Evolutionary conservation across 2,113 vertebrate genomes (phyloP).

Genomic region (Hyla sarda): DNA sequence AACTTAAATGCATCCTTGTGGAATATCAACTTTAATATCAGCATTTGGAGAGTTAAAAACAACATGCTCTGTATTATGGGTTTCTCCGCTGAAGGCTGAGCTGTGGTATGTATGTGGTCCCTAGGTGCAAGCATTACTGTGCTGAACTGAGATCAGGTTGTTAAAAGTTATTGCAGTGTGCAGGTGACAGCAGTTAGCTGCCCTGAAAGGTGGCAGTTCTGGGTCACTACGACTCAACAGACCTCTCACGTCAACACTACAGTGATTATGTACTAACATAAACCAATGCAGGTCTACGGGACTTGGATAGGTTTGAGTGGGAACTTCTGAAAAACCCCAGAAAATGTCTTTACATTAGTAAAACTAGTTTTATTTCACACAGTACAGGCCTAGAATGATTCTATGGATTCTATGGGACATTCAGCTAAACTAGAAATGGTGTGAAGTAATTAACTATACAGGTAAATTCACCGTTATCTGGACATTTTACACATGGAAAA

Average conservation of each 20-base stretch:
- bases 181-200: conserved; percentile 93
- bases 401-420: too few species aligned
- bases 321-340: too few species aligned
- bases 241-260: conserved; percentile 67
- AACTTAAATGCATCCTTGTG: conserved; percentile 61
- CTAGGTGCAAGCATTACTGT: conserved; percentile 31
- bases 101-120: not conserved
- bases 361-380: too few species aligned
- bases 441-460: too few species aligned
- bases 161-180: conserved; percentile 72
- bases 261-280: conserved; percentile 65
- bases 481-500: too few species aligned
- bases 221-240: conserved; percentile 79
- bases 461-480: too few species aligned
- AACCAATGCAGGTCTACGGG: conserved; percentile 42
- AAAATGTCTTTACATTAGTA: too few species aligned
- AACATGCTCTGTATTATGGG: not conserved
- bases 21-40: conserved; percentile 15
- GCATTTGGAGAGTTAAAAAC: not conserved
- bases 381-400: too few species aligned
- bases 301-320: not conserved
- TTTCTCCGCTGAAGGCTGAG: not conserved
- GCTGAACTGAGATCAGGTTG: conserved; percentile 73
- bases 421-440: too few species aligned
- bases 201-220: conserved; percentile 86